Percentiles rank a stretch among this genome's conserved stretches.
Conservation (phyloP, 2,888 invertebrate species). For the Encarsia formosa region DNA sequence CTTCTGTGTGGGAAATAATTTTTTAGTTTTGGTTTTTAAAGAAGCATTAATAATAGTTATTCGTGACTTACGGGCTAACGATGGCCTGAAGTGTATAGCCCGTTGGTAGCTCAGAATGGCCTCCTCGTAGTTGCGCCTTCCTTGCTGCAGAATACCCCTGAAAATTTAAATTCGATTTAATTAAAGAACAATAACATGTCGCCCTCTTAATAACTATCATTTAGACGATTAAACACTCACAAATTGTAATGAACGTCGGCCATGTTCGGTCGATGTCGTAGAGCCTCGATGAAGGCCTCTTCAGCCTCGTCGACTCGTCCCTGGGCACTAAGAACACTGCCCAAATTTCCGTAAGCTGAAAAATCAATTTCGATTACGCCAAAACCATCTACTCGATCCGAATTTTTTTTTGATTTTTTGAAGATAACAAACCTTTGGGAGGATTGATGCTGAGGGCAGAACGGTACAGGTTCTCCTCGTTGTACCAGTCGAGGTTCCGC, state of each 20-base stretch:
- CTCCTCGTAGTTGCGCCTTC: conserved; percentile 79
- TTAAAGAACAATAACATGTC: neutral
- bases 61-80: conserved; percentile 92
- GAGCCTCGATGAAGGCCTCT: conserved; percentile 84
- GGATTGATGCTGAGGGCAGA: conserved; percentile 91
- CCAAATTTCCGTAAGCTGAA: conserved; percentile 93
- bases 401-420: too few relatives aligned
- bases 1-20: conserved; percentile 72
- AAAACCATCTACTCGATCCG: too few relatives aligned
- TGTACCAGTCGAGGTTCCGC: conserved; percentile 86
- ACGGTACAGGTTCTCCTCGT: conserved; percentile 88
- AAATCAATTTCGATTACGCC: too few relatives aligned
- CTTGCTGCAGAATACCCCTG: conserved; percentile 90
- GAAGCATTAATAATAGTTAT: too few relatives aligned
- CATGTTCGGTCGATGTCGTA: conserved; percentile 91
- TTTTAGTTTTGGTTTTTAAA: too few relatives aligned
- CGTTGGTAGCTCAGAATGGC: conserved; percentile 87
- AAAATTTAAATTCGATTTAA: conserved; percentile 32
- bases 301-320: conserved; percentile 86
- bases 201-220: too few relatives aligned
- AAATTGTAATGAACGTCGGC: conserved; percentile 98
- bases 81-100: conserved; percentile 89
- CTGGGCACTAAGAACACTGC: conserved; percentile 88
- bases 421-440: conserved; percentile 91
- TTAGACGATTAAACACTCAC: conserved; percentile 63